A percentile compares a stretch with the other conserved stretches of the same genome.
phyloP scores from a whole-genome alignment of 2,113 vertebrate species.

The Sylvietta virens region DNA sequence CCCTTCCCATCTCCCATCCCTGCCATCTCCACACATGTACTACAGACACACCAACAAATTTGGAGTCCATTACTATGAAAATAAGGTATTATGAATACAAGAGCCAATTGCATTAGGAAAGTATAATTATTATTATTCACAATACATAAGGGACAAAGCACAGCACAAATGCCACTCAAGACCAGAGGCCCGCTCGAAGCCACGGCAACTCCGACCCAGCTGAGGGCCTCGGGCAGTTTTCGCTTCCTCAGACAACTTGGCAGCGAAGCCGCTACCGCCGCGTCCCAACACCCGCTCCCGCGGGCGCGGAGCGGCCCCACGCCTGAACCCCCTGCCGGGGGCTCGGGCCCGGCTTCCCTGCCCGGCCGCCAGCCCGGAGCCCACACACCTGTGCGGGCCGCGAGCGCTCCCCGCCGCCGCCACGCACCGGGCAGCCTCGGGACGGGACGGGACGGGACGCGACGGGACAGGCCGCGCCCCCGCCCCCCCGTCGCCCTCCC shows the following conservation, averaged over 20 bases:
- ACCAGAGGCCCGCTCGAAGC: neutral
- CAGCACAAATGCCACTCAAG: rapidly evolving
- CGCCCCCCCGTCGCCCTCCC: neutral
- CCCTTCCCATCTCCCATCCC: neutral
- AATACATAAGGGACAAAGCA: neutral
- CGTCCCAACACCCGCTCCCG: too few relatives aligned
- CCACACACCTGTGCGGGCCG: neutral
- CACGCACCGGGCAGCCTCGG: neutral
- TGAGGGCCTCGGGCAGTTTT: neutral
- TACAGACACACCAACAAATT: neutral
- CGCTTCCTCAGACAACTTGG: rapidly evolving
- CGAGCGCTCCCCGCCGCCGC: neutral
- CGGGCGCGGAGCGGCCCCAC: neutral
- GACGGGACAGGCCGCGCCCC: neutral
- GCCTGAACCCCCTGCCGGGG: rapidly evolving
- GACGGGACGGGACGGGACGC: neutral
- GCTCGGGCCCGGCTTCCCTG: neutral
- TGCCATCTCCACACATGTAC: rapidly evolving
- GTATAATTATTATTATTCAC: too few relatives aligned
- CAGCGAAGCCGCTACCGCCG: neutral
- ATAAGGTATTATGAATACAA: neutral
- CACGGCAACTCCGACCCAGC: neutral
- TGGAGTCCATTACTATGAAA: rapidly evolving
- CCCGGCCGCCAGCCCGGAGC: neutral
- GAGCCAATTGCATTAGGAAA: rapidly evolving